These are phyloP conservation scores for Myodes glareolus DNA, from an alignment of 2,113 vertebrate genomes.

Conservation along the genomic window DNA sequence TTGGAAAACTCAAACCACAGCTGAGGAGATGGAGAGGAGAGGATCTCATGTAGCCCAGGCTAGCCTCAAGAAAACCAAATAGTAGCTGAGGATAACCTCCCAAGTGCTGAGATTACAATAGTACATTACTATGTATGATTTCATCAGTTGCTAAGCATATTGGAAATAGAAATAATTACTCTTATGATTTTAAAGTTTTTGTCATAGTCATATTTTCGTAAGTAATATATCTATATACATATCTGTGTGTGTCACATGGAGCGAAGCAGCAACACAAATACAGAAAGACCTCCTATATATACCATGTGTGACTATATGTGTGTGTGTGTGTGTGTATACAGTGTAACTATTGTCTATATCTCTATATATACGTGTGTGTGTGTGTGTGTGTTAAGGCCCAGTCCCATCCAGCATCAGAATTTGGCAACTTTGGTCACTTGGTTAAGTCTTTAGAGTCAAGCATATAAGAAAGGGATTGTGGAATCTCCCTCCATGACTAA, in stretches of 20 bases:
- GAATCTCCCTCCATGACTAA: neutral
- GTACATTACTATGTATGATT: neutral
- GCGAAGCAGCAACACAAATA: no score
- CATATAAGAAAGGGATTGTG: neutral
- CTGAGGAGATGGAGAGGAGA: neutral
- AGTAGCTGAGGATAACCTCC: neutral
- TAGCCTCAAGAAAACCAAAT: neutral
- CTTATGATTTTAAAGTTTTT: neutral
- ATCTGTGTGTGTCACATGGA: no score
- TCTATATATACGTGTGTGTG: no score
- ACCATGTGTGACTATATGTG: no score
- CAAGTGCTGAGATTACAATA: neutral
- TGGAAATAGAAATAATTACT: neutral
- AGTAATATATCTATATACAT: no score
- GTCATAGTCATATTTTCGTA: neutral
- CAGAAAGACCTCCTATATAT: no score
- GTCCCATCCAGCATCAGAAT: neutral
- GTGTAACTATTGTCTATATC: no score
- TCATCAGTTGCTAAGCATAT: neutral
- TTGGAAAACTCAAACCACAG: conserved; percentile 43
- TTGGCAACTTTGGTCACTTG: neutral
- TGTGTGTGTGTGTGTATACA: rapidly evolving
- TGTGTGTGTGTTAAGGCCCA: neutral
- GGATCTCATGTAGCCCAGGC: neutral
- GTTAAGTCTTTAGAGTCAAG: neutral